These are phyloP conservation scores for Medauroidea extradentata DNA, from an alignment of 1,140 invertebrate genomes.

Conservation along the genomic window DNA sequence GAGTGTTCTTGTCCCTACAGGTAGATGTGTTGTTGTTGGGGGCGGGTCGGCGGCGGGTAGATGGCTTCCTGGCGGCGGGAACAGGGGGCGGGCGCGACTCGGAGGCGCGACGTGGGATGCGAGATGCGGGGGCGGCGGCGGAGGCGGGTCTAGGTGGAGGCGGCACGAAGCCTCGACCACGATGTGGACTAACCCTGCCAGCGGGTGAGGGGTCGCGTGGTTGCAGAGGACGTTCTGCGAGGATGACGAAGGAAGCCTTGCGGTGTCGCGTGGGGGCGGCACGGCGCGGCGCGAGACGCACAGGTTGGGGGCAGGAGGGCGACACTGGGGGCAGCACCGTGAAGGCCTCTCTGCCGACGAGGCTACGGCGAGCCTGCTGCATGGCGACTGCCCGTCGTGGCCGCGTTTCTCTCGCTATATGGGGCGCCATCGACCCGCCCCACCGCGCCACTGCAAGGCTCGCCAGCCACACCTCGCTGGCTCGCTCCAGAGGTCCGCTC, in stretches of 20 bases:
- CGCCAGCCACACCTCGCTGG: too few species aligned
- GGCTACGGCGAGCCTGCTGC: constrained; percentile 20
- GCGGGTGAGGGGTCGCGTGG: constrained; percentile 27
- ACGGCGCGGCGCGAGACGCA: constrained; percentile 34
- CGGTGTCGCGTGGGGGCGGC: constrained; percentile 26
- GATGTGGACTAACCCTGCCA: constrained; percentile 52
- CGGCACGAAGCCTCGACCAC: constrained; percentile 49
- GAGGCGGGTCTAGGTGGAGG: constrained; percentile 45
- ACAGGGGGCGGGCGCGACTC: too few species aligned
- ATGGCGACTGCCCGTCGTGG: too few species aligned
- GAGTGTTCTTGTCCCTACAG: too few species aligned
- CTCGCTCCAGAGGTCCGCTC: too few species aligned
- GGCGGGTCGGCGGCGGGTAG: constrained; percentile 29
- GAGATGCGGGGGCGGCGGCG: constrained; percentile 43
- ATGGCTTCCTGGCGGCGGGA: constrained; percentile 32
- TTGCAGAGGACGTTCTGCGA: constrained; percentile 45
- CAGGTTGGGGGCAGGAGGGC: constrained; percentile 42
- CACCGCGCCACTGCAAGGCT: too few species aligned
- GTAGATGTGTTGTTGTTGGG: too few species aligned
- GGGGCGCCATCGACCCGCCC: too few species aligned
- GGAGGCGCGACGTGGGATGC: constrained; percentile 38
- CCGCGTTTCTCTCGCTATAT: too few species aligned
- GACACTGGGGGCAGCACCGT: constrained; percentile 26
- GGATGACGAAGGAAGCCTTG: constrained; percentile 54
- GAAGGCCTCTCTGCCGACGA: constrained; percentile 17